Base-by-base conservation (phyloP, 2,113 vertebrate species). In the Holacanthus passer region DNA sequence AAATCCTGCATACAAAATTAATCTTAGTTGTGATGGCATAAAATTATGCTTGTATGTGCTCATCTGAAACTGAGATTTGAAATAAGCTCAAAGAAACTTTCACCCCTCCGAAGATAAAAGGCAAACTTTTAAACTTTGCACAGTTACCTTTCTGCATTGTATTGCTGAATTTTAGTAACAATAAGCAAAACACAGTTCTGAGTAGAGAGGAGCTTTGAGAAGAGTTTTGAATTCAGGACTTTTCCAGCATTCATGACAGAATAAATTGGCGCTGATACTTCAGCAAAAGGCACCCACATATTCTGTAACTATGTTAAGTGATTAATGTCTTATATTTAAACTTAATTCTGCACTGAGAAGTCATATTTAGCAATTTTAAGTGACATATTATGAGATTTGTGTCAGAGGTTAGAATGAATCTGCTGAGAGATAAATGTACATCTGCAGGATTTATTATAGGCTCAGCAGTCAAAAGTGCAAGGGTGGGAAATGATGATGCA, bases 401-500 rank as follows among this genome's bases (percentile, higher is more conserved):
- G 47, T 69, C 20, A 37, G 35, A 22, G 0, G 5, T 45, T 56
- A 37, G 45, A 72, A 66, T 35, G 58, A 78, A 60, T 45, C 31
- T 5, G 16, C n/a, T 60, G 45, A 74, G 5, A 63, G 55, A 70
- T 56, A 43, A 69, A 76, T 67, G 47, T 0, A 22, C 2, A 56
- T 70, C 14, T 68, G n/a, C 22, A 62, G 62, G 62, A 73, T 77
- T 66, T 81, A 74, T 74, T 45, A 16, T 27, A 5, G 27, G n/a
- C 64, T 75, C 17, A 73, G 31, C 60, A 62, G 60, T 79, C 59
- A 66, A 69, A 67, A 67, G 66, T 35, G 53, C 35, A 52, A 80
- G 12, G n/a, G 20, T 20, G 60, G 71, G 75, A 87, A 88, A 86
- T 81, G 32, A 81, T 94, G 89, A 93, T 59, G 91, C 81, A 93